Evolutionary conservation across 2,113 vertebrate species (phyloP).

Genomic region (Octodon degus): DNA sequence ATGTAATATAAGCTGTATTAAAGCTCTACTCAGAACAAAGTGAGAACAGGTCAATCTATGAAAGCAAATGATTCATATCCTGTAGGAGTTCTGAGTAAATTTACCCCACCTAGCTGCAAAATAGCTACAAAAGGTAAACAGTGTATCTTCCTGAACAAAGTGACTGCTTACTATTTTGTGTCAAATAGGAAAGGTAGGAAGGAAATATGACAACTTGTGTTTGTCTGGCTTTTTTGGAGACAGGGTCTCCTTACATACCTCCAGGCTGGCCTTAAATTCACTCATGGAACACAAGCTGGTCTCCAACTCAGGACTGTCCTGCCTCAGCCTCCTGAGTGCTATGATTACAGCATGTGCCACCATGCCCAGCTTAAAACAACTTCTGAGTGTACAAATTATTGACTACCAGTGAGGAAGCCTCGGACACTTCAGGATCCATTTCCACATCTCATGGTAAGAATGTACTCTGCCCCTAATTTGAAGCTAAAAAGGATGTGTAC

Average conservation of each 20-base stretch:
- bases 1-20: conserved; percentile 70
- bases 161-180: conserved; percentile 64
- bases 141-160: conserved; percentile 11
- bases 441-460: background rate
- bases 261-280: background rate
- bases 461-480: background rate
- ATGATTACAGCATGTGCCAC: background rate
- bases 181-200: conserved; percentile 54
- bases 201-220: conserved; percentile 31
- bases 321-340: background rate
- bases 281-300: background rate
- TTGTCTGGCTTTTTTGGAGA: background rate
- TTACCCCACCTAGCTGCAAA: conserved; percentile 78
- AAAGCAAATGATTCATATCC: conserved; percentile 85
- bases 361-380: background rate
- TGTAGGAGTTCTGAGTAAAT: conserved; percentile 83
- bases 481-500: no score
- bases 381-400: conserved; percentile 38
- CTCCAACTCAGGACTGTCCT: background rate
- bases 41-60: conserved; percentile 80
- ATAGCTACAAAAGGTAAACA: conserved; percentile 77
- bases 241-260: background rate
- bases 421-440: conserved; percentile 41
- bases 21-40: conserved; percentile 73
- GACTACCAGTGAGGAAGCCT: background rate